phyloP scores from a whole-genome alignment of 2,113 vertebrate genomes.

The Pelodiscus sinensis region DNA sequence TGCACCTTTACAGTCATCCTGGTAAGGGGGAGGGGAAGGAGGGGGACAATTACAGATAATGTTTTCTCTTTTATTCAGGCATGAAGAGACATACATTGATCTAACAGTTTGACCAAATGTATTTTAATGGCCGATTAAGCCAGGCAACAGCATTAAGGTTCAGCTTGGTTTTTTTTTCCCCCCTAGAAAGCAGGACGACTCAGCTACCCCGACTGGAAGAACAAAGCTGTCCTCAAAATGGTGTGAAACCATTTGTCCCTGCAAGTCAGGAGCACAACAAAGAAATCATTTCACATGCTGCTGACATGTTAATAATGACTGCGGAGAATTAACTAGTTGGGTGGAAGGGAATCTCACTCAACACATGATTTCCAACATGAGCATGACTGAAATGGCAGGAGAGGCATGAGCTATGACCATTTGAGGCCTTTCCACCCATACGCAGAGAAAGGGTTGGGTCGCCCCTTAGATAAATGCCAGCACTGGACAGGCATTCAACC shows the following conservation, averaged over 20 bases:
- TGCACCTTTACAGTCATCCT: neutral
- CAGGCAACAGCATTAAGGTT: conserved; percentile 3
- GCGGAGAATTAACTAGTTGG: conserved; percentile 28
- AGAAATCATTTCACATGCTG: conserved; percentile 40
- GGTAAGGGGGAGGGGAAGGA: neutral
- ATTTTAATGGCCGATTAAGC: conserved; percentile 37
- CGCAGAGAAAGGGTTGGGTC: neutral
- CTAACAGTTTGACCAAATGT: neutral
- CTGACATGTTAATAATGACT: conserved; percentile 34
- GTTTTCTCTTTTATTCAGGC: neutral
- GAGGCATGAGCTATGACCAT: neutral
- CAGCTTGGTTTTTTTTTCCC: neutral
- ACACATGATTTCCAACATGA: conserved; percentile 18
- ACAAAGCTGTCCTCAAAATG: neutral
- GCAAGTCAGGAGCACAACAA: neutral
- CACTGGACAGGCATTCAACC: neutral
- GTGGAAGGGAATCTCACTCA: conserved; percentile 29
- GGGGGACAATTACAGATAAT: neutral
- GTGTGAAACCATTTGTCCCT: neutral
- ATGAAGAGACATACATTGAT: neutral
- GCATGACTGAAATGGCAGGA: conserved; percentile 7
- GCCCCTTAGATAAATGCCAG: accelerated
- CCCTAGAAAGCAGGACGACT: accelerated
- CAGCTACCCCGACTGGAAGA: neutral
- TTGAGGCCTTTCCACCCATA: neutral